Percentiles rank a stretch among this genome's conserved stretches.
Evolutionary conservation across 2,797 vertebrate species (phyloP).

Genomic region (Ciconia nigra): DNA sequence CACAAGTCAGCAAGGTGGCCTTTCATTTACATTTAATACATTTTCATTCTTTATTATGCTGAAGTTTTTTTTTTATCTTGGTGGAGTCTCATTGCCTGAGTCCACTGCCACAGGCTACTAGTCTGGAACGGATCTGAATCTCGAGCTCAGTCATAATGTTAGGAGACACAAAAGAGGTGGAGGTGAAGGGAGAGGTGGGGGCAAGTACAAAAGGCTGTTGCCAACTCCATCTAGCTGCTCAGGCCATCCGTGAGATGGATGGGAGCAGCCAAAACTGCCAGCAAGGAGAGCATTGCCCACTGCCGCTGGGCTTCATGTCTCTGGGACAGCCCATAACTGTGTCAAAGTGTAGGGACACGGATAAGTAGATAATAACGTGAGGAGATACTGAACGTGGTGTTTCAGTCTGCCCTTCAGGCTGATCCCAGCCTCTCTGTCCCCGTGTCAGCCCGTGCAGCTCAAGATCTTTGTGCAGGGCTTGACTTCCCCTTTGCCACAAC

Average conservation of each 20-base stretch:
- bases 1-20: background rate
- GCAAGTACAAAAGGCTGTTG: background rate
- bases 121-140: background rate
- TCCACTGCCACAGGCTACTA: background rate
- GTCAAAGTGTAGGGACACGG: accelerated
- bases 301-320: background rate
- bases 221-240: background rate
- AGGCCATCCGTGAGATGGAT: background rate
- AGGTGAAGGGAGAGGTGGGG: background rate
- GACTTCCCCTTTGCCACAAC: background rate
- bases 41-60: background rate
- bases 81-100: background rate
- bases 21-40: background rate
- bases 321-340: background rate
- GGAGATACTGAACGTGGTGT: background rate
- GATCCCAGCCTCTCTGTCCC: background rate
- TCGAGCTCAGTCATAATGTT: background rate
- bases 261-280: background rate
- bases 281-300: background rate
- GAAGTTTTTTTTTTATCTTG: background rate
- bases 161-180: background rate
- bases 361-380: background rate
- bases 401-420: background rate
- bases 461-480: background rate
- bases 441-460: accelerated